Base-by-base conservation (phyloP, 2,113 vertebrate genomes). In the Brachyhypopomus gauderio region DNA sequence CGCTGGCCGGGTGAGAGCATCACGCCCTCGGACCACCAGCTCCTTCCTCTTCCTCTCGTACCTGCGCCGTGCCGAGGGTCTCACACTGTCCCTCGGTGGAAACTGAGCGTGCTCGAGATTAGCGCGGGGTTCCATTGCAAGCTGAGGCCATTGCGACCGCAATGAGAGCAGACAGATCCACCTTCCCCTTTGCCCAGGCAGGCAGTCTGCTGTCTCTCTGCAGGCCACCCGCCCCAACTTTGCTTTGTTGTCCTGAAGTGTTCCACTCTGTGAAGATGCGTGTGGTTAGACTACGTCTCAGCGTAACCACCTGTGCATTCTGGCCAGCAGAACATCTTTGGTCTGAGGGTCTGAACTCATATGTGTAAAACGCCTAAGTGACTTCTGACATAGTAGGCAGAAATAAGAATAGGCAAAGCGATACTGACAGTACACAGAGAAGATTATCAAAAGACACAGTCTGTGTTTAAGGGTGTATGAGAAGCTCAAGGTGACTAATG, bases 61-160 rank as follows among this genome's bases (percentile, higher is more conserved):
- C 12, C 56, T 38, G 41, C 67, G 1, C 55, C 59, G 20, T 2
- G n/a, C 64, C 14, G 34, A 66, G 14, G 34, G 45, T 52, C 48
- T 23, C 27, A 27, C 23, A 20, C 59, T 67, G 23, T 56, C 78
- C 22, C 58, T 81, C 25, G 74, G 73, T 85, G 87, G 88, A 90
- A 91, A 90, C 81, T 75, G 20, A 55, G 66, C 4, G 72, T 20
- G 34, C 76, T 38, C 38, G 41, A 58, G 52, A n/a, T 72, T 30
- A 72, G 64, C 52, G 36, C 36, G 14, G 80, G 83, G 63, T 67
- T 17, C 20, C 62, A 9, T 75, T 41, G 75, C 30, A 81, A 64
- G 30, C 22, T 72, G 64, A 86, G 85, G 83, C 86, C 74, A 85
- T 88, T 88, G 34, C 66, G 86, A 87, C 87, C 85, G 80, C 87